Evolutionary conservation across 2,888 invertebrate species (phyloP).

Genomic region (Metallyticus violacea): DNA sequence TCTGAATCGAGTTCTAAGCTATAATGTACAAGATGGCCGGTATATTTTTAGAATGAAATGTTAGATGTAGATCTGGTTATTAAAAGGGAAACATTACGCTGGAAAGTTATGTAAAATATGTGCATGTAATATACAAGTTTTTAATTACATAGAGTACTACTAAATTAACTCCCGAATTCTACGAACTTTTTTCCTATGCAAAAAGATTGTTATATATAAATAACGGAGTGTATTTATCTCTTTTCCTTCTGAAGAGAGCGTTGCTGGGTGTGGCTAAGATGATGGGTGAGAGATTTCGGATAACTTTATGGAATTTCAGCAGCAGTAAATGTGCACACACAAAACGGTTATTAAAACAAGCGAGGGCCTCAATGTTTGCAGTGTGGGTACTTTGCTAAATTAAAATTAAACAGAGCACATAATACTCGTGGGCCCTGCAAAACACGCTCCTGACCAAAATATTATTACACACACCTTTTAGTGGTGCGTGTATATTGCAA

Average conservation of each 20-base stretch:
- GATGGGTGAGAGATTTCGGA: neutral
- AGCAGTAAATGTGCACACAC: neutral
- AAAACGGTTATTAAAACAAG: neutral
- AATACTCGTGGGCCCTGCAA: neutral
- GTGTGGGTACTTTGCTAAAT: neutral
- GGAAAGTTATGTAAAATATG: neutral
- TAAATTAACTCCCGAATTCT: slow-evolving; percentile 19
- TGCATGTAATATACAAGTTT: neutral
- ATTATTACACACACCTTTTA: neutral
- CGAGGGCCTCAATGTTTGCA: neutral
- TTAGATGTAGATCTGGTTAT: neutral
- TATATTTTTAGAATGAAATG: no score
- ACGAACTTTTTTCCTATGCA: neutral
- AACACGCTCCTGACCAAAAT: neutral
- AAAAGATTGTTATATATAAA: neutral
- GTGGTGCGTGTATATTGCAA: neutral
- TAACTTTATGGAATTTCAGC: slow-evolving; percentile 3
- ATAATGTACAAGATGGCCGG: no score
- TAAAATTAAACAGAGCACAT: neutral
- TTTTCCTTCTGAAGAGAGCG: no score
- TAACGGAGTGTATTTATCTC: neutral
- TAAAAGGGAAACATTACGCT: neutral
- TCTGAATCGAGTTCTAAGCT: no score
- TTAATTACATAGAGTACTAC: slow-evolving; percentile 15
- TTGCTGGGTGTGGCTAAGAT: neutral